phyloP scores from a whole-genome alignment of 2,113 vertebrate species.

The Xenus cinereus region DNA sequence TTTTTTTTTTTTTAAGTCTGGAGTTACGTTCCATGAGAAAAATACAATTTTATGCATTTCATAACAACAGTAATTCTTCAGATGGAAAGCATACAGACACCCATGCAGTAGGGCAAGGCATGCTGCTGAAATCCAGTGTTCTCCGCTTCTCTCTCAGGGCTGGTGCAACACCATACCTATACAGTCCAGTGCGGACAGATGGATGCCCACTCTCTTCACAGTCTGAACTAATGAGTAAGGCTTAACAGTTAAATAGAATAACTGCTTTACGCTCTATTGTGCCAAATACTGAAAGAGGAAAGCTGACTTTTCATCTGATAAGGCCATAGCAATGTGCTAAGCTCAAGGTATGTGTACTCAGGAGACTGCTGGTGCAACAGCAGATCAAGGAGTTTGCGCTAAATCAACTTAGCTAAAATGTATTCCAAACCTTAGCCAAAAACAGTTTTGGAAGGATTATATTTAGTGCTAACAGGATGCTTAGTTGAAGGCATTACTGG shows the following conservation, averaged over 20 bases:
- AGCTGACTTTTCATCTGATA: background rate
- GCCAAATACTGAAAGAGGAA: background rate
- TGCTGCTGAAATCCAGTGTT: background rate
- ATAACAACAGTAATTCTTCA: background rate
- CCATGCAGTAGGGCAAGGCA: background rate
- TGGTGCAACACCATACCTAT: background rate
- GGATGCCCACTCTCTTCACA: background rate
- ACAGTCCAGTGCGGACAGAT: background rate
- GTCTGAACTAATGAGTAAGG: background rate
- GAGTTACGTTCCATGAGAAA: background rate
- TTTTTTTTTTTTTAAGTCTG: background rate
- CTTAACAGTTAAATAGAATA: background rate
- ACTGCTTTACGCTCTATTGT: background rate
- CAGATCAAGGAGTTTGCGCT: background rate
- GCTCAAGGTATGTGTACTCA: background rate
- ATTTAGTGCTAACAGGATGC: background rate
- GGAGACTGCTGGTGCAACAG: background rate
- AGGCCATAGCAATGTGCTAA: background rate
- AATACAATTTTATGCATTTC: background rate
- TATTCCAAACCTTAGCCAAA: background rate
- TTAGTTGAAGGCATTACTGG: background rate
- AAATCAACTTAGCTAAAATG: background rate
- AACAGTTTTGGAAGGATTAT: background rate
- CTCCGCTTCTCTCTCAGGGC: background rate
- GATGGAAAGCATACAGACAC: background rate